Conservation (phyloP, 2,888 invertebrate genomes). For the Pedicia rivosa region DNA sequence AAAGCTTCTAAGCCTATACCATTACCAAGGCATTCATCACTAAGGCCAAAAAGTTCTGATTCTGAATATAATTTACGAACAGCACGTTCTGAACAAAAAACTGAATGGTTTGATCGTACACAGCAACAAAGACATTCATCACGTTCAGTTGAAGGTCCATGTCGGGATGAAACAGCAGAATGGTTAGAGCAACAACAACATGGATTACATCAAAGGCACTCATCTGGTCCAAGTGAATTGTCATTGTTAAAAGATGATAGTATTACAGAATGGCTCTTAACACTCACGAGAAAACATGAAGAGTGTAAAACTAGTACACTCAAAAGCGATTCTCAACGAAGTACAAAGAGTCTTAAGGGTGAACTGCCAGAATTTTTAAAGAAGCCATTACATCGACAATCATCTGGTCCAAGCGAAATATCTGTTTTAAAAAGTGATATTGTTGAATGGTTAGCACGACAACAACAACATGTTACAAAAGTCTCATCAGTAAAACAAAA, state of each 20-base stretch:
- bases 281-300: conserved; percentile 24
- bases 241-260: conserved; percentile 27
- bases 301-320: conserved; percentile 14
- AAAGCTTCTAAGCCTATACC: conserved; percentile 14
- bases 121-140: conserved; percentile 30
- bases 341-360: conserved; percentile 16
- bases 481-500: conserved; percentile 14
- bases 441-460: conserved; percentile 29
- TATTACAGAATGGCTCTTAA: conserved; percentile 28
- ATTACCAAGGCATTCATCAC: conserved; percentile 18
- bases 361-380: conserved; percentile 27
- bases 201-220: conserved; percentile 24
- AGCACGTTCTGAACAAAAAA: conserved; percentile 11
- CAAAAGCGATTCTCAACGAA: not conserved
- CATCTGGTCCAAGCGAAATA: conserved; percentile 29
- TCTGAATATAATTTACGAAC: conserved; percentile 13
- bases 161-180: conserved; percentile 27
- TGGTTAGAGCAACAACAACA: conserved; percentile 24
- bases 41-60: conserved; percentile 17
- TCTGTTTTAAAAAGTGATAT: conserved; percentile 29
- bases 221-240: conserved; percentile 30
- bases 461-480: conserved; percentile 16
- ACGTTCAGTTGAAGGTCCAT: conserved; percentile 28
- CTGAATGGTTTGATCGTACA: conserved; percentile 29
- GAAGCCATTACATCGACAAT: conserved; percentile 28